Conservation (phyloP, 2,113 vertebrate genomes). For the Tauraco erythrolophus region DNA sequence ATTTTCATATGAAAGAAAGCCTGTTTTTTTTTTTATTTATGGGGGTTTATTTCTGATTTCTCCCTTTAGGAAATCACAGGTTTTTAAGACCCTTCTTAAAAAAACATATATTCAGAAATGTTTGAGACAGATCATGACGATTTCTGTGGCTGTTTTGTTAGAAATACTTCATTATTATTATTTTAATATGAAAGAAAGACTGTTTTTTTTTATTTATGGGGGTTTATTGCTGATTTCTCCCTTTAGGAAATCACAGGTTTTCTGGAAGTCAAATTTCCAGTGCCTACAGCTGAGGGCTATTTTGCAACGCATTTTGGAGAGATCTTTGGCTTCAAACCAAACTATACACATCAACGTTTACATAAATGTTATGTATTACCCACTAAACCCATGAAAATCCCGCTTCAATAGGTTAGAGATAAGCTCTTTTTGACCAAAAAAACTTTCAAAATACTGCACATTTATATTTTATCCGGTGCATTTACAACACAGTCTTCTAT, state of each 20-base stretch:
- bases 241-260: background rate
- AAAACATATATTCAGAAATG: background rate
- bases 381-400: background rate
- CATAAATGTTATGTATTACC: background rate
- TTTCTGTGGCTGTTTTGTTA: background rate
- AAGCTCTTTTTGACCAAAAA: background rate
- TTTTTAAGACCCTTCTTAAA: background rate
- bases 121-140: background rate
- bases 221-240: background rate
- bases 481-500: background rate
- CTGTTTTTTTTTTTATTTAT: background rate
- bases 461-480: background rate
- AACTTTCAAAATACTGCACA: background rate
- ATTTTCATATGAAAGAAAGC: background rate
- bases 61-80: background rate
- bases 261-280: background rate
- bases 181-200: background rate
- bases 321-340: background rate
- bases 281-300: background rate
- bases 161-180: background rate
- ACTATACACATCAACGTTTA: background rate
- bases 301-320: background rate
- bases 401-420: background rate
- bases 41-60: background rate
- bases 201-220: background rate